These are phyloP conservation scores for Cephalopachus bancanus DNA, from an alignment of 2,797 vertebrate species.

Conservation along the genomic window DNA sequence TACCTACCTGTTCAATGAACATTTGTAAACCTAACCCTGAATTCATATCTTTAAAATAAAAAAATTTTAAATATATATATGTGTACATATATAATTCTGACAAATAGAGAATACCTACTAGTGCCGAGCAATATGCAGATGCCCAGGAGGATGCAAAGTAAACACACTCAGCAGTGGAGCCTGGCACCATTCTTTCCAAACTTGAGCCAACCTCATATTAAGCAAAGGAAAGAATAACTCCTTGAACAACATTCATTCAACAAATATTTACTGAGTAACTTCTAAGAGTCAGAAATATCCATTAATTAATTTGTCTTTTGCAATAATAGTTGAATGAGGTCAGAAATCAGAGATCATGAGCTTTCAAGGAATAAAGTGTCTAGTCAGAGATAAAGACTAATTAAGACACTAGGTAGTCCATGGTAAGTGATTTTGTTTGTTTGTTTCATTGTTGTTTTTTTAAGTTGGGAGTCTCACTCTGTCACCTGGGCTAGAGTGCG, in stretches of 20 bases:
- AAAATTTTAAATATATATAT: too few species aligned
- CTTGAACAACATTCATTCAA: background rate
- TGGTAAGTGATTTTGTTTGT: background rate
- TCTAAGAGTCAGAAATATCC: background rate
- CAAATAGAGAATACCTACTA: background rate
- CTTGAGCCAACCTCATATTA: background rate
- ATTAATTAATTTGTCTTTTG: slow-evolving; percentile 23
- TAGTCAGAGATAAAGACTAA: slow-evolving; percentile 36
- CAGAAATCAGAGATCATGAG: slow-evolving; percentile 36
- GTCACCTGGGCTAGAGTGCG: too few species aligned
- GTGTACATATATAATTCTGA: background rate
- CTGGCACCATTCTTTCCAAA: background rate
- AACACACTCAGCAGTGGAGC: background rate
- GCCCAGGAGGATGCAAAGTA: background rate
- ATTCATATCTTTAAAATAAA: too few species aligned
- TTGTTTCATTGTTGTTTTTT: too few species aligned
- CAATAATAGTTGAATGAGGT: background rate
- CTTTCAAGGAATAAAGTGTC: background rate
- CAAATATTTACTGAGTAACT: background rate
- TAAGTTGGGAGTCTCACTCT: too few species aligned
- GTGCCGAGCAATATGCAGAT: background rate
- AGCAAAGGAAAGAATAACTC: slow-evolving; percentile 26
- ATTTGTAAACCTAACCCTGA: too few species aligned
- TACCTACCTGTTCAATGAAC: too few species aligned
- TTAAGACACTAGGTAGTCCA: background rate